Conservation (phyloP, 2,113 vertebrate species). For the Thermophis baileyi region DNA sequence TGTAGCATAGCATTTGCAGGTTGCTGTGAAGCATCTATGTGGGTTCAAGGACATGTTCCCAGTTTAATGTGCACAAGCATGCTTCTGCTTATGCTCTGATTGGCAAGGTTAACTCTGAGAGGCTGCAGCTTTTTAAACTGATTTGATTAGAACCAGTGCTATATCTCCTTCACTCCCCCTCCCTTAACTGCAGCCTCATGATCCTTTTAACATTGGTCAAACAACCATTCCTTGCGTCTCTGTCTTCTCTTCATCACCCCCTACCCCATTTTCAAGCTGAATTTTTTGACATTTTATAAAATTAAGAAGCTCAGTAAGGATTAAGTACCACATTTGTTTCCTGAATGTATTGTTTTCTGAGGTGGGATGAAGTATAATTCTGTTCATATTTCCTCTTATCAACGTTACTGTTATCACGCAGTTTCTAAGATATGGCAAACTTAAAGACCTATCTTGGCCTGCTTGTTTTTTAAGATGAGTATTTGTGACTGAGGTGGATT, state of each 20-base stretch:
- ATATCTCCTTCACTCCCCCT: constrained; percentile 66
- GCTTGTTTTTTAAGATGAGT: not conserved
- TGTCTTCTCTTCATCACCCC: not conserved
- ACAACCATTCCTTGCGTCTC: constrained; percentile 48
- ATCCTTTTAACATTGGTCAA: constrained; percentile 86
- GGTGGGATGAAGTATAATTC: constrained; percentile 10
- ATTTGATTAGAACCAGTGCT: constrained; percentile 87
- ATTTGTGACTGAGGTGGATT: not conserved
- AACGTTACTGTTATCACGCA: not conserved
- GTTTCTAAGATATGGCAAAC: not conserved
- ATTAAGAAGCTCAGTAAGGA: constrained; percentile 43
- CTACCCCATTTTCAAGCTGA: constrained; percentile 51
- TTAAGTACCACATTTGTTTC: constrained; percentile 39
- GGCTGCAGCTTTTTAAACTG: constrained; percentile 78
- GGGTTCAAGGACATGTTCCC: constrained; percentile 83
- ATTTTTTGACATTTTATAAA: constrained; percentile 66
- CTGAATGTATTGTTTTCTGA: constrained; percentile 10
- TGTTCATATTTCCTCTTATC: not conserved
- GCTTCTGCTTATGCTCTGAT: constrained; percentile 73
- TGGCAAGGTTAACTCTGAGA: constrained; percentile 87
- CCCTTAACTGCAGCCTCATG: constrained; percentile 71
- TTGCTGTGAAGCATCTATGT: constrained; percentile 24
- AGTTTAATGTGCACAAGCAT: constrained; percentile 81
- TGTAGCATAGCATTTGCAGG: constrained; percentile 37
- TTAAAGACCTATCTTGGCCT: not conserved